These are phyloP conservation scores for Melieria crassipennis DNA, from an alignment of 2,888 invertebrate genomes.

Conservation along the genomic window DNA sequence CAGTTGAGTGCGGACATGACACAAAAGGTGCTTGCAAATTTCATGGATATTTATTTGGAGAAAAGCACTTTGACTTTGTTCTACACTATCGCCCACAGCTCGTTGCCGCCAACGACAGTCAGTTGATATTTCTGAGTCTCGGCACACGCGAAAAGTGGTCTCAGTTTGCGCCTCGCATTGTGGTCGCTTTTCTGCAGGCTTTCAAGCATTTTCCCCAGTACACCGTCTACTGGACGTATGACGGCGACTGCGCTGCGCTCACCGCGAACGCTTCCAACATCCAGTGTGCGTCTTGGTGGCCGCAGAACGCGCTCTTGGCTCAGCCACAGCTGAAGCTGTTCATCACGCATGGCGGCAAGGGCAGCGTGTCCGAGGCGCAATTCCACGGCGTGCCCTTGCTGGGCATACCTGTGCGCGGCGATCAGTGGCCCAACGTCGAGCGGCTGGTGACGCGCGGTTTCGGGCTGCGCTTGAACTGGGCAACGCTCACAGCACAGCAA, in stretches of 20 bases:
- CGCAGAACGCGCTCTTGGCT: slow-evolving; percentile 78
- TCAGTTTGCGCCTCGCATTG: slow-evolving; percentile 20
- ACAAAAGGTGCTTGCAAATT: neutral
- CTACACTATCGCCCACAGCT: neutral
- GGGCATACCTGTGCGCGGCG: slow-evolving; percentile 80
- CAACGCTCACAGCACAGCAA: slow-evolving; percentile 34
- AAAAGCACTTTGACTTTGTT: slow-evolving; percentile 1
- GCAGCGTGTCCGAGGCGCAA: slow-evolving; percentile 81
- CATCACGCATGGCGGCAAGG: slow-evolving; percentile 69
- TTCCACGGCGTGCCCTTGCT: slow-evolving; percentile 81
- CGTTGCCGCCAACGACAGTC: neutral
- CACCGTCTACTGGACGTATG: slow-evolving; percentile 52
- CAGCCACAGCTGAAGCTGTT: slow-evolving; percentile 72
- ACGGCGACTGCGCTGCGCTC: slow-evolving; percentile 41
- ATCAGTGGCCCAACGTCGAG: slow-evolving; percentile 80
- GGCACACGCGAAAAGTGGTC: slow-evolving; percentile 51
- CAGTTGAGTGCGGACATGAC: neutral
- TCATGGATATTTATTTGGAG: neutral
- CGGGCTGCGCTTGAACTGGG: slow-evolving; percentile 45
- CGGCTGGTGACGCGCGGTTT: slow-evolving; percentile 74
- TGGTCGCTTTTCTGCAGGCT: slow-evolving; percentile 37
- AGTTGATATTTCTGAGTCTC: slow-evolving; percentile 48
- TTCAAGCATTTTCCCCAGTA: slow-evolving; percentile 44
- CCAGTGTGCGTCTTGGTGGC: slow-evolving; percentile 63
- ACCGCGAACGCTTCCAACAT: slow-evolving; percentile 53